Percentiles rank a stretch among this genome's conserved stretches.
phyloP scores from a whole-genome alignment of 1,140 invertebrate genomes.

The Trichonephila clavata region DNA sequence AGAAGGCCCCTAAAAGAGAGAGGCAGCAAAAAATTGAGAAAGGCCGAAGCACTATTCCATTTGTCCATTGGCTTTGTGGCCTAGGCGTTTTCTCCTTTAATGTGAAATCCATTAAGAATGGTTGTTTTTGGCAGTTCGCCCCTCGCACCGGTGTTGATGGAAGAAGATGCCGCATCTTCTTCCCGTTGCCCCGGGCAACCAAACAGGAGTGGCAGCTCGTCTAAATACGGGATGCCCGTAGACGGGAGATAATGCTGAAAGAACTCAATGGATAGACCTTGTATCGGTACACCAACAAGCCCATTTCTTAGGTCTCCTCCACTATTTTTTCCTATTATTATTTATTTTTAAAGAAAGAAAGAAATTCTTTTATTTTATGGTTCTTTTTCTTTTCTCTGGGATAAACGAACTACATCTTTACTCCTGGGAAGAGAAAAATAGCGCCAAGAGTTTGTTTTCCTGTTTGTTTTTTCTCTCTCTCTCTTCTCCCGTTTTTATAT shows the following conservation, averaged over 20 bases:
- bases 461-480: slow-evolving; percentile 20
- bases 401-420: slow-evolving; percentile 74
- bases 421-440: slow-evolving; percentile 68
- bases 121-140: slow-evolving; percentile 77
- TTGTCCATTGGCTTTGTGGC: slow-evolving; percentile 76
- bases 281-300: slow-evolving; percentile 72
- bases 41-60: slow-evolving; percentile 66
- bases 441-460: slow-evolving; percentile 54
- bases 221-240: slow-evolving; percentile 57
- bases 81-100: slow-evolving; percentile 75
- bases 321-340: slow-evolving; percentile 29
- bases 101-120: slow-evolving; percentile 77
- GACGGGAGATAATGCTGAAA: slow-evolving; percentile 68
- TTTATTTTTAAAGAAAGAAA: slow-evolving; percentile 52
- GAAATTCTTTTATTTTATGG: slow-evolving; percentile 68
- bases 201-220: slow-evolving; percentile 62
- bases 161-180: slow-evolving; percentile 70
- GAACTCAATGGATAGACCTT: slow-evolving; percentile 74
- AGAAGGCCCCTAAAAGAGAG: slow-evolving; percentile 35
- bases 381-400: slow-evolving; percentile 29
- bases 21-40: neutral
- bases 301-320: slow-evolving; percentile 43
- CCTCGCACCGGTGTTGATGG: slow-evolving; percentile 56
- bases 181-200: slow-evolving; percentile 67
- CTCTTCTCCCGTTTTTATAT: slow-evolving; percentile 38